These are phyloP conservation scores for Montipora cactus DNA, from an alignment of 64 coral and sea anemone species.

Conservation along the genomic window DNA sequence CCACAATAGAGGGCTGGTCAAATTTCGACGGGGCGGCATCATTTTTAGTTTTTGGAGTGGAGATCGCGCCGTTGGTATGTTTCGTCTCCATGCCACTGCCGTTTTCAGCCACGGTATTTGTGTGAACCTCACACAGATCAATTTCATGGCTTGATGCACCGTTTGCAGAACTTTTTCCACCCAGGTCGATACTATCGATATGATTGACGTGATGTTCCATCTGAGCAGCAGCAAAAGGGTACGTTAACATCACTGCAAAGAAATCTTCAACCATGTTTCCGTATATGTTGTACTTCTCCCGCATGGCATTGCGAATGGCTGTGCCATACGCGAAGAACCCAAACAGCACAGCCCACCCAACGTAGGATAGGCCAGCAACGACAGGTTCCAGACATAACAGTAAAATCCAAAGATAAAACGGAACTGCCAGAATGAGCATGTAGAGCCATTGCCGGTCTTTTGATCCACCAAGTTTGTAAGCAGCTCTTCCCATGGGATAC, in stretches of 20 bases:
- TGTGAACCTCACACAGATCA: not conserved
- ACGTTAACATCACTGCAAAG: constrained; percentile 44
- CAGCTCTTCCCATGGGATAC: constrained; percentile 21
- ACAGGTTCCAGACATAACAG: not conserved
- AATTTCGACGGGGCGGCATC: not conserved
- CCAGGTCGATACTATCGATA: not conserved
- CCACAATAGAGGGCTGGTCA: not conserved
- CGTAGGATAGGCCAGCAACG: not conserved
- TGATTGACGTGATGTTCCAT: constrained; percentile 29
- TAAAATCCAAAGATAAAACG: constrained; percentile 52
- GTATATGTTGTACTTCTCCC: constrained; percentile 37
- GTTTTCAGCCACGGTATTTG: not conserved
- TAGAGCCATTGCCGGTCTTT: not conserved
- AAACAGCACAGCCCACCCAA: constrained; percentile 16
- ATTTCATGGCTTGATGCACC: not conserved
- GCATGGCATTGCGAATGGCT: constrained; percentile 32
- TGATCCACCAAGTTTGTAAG: constrained; percentile 17
- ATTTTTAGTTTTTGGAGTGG: not conserved
- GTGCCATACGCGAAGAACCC: constrained; percentile 38
- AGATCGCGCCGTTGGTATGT: not conserved
- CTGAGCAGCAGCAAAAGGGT: constrained; percentile 30
- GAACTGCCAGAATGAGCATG: constrained; percentile 15
- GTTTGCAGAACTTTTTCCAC: not conserved
- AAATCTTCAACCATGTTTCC: constrained; percentile 53
- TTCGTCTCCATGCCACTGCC: not conserved